Percentiles rank a stretch among this genome's conserved stretches.
Evolutionary conservation across 2,888 invertebrate genomes (phyloP).

Genomic region (Orthosia gothica): DNA sequence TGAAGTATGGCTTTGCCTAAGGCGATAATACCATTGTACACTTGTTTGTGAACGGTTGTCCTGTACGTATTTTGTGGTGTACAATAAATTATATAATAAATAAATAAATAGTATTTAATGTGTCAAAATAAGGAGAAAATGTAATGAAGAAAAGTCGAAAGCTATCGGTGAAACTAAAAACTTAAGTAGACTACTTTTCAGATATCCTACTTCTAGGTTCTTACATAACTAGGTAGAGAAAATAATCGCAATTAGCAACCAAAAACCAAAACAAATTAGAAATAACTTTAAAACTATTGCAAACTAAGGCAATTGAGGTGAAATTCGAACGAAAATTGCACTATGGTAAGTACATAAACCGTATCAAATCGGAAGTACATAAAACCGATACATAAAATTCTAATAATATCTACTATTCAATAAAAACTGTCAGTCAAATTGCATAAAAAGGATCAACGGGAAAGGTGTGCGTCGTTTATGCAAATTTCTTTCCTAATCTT

Average conservation of each 20-base stretch:
- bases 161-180: neutral
- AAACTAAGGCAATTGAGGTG: neutral
- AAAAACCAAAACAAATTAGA: neutral
- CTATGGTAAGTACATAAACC: constrained; percentile 6
- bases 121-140: neutral
- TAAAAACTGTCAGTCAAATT: constrained; percentile 88
- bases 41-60: no score
- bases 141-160: neutral
- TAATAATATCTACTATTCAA: constrained; percentile 75
- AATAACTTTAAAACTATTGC: no score
- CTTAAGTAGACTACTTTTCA: neutral
- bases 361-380: constrained; percentile 53
- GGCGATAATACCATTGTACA: no score
- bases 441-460: constrained; percentile 87
- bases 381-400: constrained; percentile 53
- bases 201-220: no score
- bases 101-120: neutral
- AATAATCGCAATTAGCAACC: neutral
- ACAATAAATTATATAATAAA: neutral
- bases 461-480: constrained; percentile 89
- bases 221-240: neutral
- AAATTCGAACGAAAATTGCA: neutral
- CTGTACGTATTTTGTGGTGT: no score
- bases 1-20: no score
- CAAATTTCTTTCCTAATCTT: constrained; percentile 83